These are phyloP conservation scores for Ochlodes sylvanus DNA, from an alignment of 2,888 invertebrate species.

Conservation along the genomic window DNA sequence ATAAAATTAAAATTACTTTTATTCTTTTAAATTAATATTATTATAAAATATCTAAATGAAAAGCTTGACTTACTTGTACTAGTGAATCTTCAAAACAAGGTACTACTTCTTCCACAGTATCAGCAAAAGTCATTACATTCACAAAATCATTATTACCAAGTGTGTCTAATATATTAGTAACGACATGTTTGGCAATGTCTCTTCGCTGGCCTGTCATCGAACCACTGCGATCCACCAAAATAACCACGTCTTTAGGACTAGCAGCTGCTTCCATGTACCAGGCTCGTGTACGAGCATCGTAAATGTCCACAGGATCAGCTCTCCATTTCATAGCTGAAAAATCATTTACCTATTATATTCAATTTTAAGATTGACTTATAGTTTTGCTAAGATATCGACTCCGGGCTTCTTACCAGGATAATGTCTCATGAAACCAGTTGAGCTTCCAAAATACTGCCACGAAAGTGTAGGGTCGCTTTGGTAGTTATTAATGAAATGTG, in stretches of 20 bases:
- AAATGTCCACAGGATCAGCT: constrained; percentile 94
- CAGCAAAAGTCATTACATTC: constrained; percentile 96
- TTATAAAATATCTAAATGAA: background rate
- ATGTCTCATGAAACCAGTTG: constrained; percentile 98
- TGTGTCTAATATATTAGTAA: constrained; percentile 96
- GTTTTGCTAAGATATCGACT: background rate
- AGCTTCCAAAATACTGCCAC: constrained; percentile 99
- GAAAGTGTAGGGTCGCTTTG: constrained; percentile 94
- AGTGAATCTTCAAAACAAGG: constrained; percentile 95
- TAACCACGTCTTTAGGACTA: constrained; percentile 96
- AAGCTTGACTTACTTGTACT: constrained; percentile 90
- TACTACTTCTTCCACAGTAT: constrained; percentile 91
- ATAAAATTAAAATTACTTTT: constrained; percentile 23
- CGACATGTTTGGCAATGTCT: constrained; percentile 95
- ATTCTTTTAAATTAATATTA: background rate
- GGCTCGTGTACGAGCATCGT: constrained; percentile 96
- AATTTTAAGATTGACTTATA: too few relatives aligned
- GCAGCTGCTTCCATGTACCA: constrained; percentile 99
- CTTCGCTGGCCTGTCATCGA: constrained; percentile 95
- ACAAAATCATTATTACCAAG: constrained; percentile 99
- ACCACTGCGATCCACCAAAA: constrained; percentile 95
- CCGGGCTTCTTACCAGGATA: constrained; percentile 90
- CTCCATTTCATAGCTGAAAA: constrained; percentile 90
- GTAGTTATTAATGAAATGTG: constrained; percentile 94
- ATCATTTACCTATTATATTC: background rate